Evolutionary conservation across 37 sponge, comb jelly and placozoan genomes (phyloP).

Genomic region (Agelas oroides): DNA sequence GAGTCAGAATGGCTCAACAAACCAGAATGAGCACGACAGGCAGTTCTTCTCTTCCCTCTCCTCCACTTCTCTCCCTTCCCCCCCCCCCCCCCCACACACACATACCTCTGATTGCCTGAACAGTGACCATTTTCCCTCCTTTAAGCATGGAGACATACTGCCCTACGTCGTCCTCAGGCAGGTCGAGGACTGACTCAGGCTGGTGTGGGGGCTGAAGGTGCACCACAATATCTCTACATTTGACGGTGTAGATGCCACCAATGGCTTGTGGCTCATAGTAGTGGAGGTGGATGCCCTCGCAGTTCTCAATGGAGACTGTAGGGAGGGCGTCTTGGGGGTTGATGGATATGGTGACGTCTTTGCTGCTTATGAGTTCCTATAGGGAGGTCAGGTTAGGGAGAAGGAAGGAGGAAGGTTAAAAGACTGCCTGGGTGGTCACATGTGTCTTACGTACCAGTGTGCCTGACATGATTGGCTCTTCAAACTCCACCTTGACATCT

Average conservation of each 20-base stretch:
- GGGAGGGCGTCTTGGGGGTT: conserved; percentile 62
- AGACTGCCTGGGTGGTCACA: not conserved
- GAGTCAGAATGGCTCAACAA: no score
- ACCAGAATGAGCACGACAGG: no score
- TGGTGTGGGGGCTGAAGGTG: conserved; percentile 65
- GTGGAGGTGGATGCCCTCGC: conserved; percentile 49
- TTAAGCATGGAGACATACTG: conserved; percentile 60
- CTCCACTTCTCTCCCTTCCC: no score
- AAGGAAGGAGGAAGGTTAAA: not conserved
- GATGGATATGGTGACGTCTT: conserved; percentile 36
- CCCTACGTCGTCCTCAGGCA: conserved; percentile 39
- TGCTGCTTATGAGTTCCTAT: conserved; percentile 68
- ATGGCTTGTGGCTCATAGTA: conserved; percentile 56
- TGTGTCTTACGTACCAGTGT: conserved; percentile 42
- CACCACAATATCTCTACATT: conserved; percentile 46
- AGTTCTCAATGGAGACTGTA: conserved; percentile 56
- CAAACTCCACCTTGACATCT: conserved; percentile 56
- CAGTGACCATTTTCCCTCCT: conserved; percentile 44
- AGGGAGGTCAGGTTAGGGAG: not conserved
- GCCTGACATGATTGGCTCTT: conserved; percentile 57
- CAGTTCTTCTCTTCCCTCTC: no score
- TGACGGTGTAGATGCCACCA: conserved; percentile 55
- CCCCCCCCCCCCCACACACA: no score
- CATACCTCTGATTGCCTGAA: conserved; percentile 70
- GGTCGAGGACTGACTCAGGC: conserved; percentile 39